Conservation (phyloP, 2,888 invertebrate species). For the Latrodectus hesperus region DNA sequence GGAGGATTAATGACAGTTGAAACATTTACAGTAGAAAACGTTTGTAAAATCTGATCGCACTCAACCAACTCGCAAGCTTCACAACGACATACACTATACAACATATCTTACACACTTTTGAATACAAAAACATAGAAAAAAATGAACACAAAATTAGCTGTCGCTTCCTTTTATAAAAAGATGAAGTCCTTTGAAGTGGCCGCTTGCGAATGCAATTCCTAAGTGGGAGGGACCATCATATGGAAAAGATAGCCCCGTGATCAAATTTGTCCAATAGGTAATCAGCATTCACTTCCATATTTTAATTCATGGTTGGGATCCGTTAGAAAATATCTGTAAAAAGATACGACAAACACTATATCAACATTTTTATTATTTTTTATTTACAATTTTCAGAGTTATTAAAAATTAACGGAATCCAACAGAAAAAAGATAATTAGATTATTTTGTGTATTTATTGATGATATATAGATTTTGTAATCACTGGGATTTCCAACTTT, state of each 20-base stretch:
- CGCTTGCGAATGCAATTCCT: neutral
- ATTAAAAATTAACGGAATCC: neutral
- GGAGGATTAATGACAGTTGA: too few species aligned
- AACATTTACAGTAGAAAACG: neutral
- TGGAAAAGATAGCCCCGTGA: constrained; percentile 20
- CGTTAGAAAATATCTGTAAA: constrained; percentile 60
- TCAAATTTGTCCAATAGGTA: constrained; percentile 42
- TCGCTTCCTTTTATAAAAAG: neutral
- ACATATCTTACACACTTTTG: constrained; percentile 1
- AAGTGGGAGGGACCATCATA: constrained; percentile 24
- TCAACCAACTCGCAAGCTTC: neutral
- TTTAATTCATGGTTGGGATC: constrained; percentile 41
- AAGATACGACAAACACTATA: constrained; percentile 26
- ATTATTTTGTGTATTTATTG: neutral
- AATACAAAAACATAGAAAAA: neutral
- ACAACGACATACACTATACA: constrained; percentile 3
- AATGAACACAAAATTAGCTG: neutral
- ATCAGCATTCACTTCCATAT: constrained; percentile 12
- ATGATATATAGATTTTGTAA: neutral
- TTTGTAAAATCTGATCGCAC: neutral
- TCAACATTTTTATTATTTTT: neutral
- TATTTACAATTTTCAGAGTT: neutral
- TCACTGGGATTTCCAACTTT: too few species aligned
- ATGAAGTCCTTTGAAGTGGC: constrained; percentile 27
- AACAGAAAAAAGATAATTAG: neutral